These are phyloP conservation scores for Engystomops pustulosus DNA, from an alignment of 2,113 vertebrate genomes.

Conservation along the genomic window DNA sequence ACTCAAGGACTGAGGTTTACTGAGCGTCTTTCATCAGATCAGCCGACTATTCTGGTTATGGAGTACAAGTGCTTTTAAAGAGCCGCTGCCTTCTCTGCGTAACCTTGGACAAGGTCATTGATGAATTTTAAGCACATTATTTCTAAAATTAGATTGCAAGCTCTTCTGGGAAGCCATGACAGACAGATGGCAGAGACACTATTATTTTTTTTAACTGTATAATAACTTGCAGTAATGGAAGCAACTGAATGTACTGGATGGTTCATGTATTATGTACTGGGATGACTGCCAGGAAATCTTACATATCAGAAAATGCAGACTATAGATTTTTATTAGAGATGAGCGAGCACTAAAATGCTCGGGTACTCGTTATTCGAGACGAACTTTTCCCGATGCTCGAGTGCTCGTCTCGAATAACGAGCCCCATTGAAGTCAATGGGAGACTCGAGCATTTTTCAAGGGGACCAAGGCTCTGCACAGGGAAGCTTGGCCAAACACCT, in stretches of 20 bases:
- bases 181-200: neutral
- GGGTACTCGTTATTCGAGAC: too few relatives aligned
- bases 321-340: too few relatives aligned
- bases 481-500: too few relatives aligned
- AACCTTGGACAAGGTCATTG: conserved; percentile 37
- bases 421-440: too few relatives aligned
- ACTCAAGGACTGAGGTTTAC: neutral
- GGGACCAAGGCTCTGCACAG: too few relatives aligned
- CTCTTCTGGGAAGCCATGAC: conserved; percentile 16
- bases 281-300: neutral
- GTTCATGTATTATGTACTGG: conserved; percentile 18
- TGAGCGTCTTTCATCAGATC: neutral
- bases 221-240: neutral
- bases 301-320: neutral
- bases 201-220: neutral
- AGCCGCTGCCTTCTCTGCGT: neutral
- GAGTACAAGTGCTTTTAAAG: neutral
- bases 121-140: neutral
- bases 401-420: too few relatives aligned
- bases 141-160: conserved; percentile 32
- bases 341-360: too few relatives aligned
- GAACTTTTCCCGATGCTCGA: too few relatives aligned
- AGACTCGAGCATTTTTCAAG: too few relatives aligned
- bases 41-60: neutral
- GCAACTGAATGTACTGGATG: neutral